phyloP scores from a whole-genome alignment of 2,888 invertebrate genomes.

The Lamproptera curius region DNA sequence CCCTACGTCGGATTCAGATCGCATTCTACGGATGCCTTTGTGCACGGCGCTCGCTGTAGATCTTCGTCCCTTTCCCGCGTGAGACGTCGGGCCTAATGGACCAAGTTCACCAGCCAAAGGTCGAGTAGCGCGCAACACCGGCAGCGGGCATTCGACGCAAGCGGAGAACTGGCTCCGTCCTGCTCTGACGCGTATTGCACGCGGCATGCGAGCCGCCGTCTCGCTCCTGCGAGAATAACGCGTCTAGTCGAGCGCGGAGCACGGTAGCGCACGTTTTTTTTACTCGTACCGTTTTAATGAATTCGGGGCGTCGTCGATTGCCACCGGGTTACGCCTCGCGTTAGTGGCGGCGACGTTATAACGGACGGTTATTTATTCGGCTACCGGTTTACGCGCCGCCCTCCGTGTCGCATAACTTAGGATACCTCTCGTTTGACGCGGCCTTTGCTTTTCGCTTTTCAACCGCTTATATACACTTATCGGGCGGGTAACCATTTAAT shows the following conservation, averaged over 20 bases:
- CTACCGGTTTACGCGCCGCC: constrained; percentile 68
- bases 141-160: constrained; percentile 69
- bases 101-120: constrained; percentile 77
- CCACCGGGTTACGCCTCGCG: constrained; percentile 77
- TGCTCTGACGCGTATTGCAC: constrained; percentile 31
- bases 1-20: constrained; percentile 74
- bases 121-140: constrained; percentile 72
- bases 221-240: constrained; percentile 65
- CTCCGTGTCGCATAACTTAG: constrained; percentile 32
- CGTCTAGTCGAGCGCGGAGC: constrained; percentile 78
- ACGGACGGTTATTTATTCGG: constrained; percentile 64
- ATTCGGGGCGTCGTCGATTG: constrained; percentile 67
- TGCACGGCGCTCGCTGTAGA: constrained; percentile 62
- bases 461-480: too few relatives aligned
- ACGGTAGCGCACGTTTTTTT: constrained; percentile 73
- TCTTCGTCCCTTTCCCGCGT: constrained; percentile 66
- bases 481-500: too few relatives aligned
- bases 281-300: constrained; percentile 61
- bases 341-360: constrained; percentile 59
- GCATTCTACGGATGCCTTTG: constrained; percentile 77
- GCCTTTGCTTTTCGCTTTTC: too few relatives aligned
- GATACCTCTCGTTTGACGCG: too few relatives aligned
- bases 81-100: constrained; percentile 61
- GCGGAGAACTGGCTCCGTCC: constrained; percentile 64
- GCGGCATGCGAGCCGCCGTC: constrained; percentile 21